A percentile compares a stretch with the other conserved stretches of the same genome.
phyloP scores from a whole-genome alignment of 2,113 vertebrate species.

The Tenrec ecaudatus region DNA sequence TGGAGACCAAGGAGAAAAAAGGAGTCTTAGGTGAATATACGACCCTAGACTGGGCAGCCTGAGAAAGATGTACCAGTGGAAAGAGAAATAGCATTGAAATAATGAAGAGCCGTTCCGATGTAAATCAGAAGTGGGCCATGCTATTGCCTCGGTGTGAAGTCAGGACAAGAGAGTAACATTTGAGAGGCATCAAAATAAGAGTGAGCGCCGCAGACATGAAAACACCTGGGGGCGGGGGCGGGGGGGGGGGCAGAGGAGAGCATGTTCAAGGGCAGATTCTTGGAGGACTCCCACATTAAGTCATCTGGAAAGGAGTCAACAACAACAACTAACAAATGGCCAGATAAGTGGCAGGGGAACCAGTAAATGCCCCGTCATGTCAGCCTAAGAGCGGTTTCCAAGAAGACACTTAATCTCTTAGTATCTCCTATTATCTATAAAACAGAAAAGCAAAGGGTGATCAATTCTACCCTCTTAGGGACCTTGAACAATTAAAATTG shows the following conservation, averaged over 20 bases:
- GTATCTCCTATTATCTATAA: not conserved
- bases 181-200: conserved; percentile 34
- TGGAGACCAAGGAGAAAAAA: conserved; percentile 33
- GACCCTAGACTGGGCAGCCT: not conserved
- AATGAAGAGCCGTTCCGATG: not conserved
- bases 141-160: not conserved
- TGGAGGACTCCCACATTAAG: not conserved
- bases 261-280: not conserved
- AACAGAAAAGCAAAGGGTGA: not conserved
- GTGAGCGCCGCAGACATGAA: not conserved
- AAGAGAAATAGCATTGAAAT: not conserved
- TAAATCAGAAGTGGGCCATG: not conserved
- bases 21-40: not conserved
- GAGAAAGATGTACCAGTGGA: not conserved
- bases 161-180: conserved; percentile 9
- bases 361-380: conserved; percentile 52
- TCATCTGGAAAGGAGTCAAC: not conserved
- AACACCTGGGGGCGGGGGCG: no score
- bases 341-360: conserved; percentile 3
- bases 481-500: not conserved
- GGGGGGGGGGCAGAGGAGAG: not conserved
- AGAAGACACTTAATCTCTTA: conserved; percentile 57
- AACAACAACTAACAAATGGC: not conserved
- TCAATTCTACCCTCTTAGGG: not conserved
- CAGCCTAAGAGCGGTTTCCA: conserved; percentile 39